Percentiles rank a stretch among this genome's conserved stretches.
Conservation (phyloP, 2,888 invertebrate species). For the Ophion obscuratus region DNA sequence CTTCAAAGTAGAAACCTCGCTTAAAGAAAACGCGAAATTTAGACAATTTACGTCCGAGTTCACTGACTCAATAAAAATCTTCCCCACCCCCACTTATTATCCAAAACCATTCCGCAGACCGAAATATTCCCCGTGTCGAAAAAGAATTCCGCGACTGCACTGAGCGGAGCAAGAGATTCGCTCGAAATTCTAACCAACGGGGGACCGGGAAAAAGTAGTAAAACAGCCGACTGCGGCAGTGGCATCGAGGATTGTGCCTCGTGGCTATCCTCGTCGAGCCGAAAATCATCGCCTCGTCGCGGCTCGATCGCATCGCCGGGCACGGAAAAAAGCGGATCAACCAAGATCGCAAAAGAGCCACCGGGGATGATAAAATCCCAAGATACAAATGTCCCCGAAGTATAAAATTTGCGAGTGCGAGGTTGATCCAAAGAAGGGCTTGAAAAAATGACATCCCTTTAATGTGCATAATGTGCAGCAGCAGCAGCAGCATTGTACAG, state of each 20-base stretch:
- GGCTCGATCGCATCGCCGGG: neutral
- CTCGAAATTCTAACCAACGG: slow-evolving; percentile 29
- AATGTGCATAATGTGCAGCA: neutral
- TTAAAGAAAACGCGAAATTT: neutral
- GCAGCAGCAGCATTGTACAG: slow-evolving; percentile 28
- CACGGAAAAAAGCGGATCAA: neutral
- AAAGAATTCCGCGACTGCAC: slow-evolving; percentile 27
- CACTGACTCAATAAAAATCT: neutral
- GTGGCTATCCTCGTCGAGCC: slow-evolving; percentile 1
- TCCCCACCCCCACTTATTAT: too few relatives aligned
- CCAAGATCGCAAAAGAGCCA: neutral
- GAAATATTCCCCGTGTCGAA: slow-evolving; percentile 29
- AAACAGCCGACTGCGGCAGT: slow-evolving; percentile 48
- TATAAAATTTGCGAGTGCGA: slow-evolving; percentile 62
- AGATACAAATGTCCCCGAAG: neutral
- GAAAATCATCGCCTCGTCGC: neutral
- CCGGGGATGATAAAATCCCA: neutral
- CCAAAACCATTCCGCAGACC: slow-evolving; percentile 6
- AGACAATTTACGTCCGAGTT: neutral
- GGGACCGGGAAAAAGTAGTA: slow-evolving; percentile 31
- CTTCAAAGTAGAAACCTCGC: too few relatives aligned
- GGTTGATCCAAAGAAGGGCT: slow-evolving; percentile 46
- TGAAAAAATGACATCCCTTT: too few relatives aligned
- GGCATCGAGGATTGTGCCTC: slow-evolving; percentile 47
- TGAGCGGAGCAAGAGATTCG: slow-evolving; percentile 20